Evolutionary conservation across 2,888 invertebrate species (phyloP).

Genomic region (Papilio demoleus): DNA sequence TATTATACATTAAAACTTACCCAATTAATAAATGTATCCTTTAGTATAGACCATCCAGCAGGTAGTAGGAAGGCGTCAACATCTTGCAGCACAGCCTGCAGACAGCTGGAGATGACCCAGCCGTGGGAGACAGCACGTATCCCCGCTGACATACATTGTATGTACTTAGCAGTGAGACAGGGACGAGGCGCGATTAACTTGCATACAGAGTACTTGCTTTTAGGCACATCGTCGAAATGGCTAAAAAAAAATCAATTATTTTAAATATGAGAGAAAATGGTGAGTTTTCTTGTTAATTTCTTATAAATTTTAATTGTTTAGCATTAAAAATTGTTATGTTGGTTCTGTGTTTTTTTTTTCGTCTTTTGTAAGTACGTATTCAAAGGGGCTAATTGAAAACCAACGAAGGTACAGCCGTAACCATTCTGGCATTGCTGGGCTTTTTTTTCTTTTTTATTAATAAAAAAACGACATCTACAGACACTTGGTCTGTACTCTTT

Average conservation of each 20-base stretch:
- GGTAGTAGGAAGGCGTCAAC: constrained; percentile 82
- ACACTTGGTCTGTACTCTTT: too few species aligned
- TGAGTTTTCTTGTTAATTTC: too few species aligned
- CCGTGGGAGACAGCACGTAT: constrained; percentile 86
- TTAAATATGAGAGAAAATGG: too few species aligned
- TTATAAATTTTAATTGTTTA: too few species aligned
- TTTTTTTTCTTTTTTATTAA: too few species aligned
- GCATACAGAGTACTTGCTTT: constrained; percentile 79
- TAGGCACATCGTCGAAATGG: constrained; percentile 82
- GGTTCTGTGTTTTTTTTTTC: too few species aligned
- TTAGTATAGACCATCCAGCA: constrained; percentile 84
- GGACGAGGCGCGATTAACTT: constrained; percentile 87
- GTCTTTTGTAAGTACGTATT: too few species aligned
- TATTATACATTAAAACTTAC: constrained; percentile 50
- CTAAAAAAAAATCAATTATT: constrained; percentile 49
- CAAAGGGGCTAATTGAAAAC: too few species aligned
- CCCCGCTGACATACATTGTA: constrained; percentile 87
- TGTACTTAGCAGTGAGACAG: constrained; percentile 89
- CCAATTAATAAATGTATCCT: constrained; percentile 73
- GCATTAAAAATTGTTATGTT: too few species aligned
- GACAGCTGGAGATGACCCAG: constrained; percentile 88
- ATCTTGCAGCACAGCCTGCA: constrained; percentile 61
- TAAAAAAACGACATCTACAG: too few species aligned
- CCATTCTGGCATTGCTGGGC: too few species aligned
- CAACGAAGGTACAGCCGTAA: too few species aligned